phyloP scores from a whole-genome alignment of 37 sponge, comb jelly and placozoan genomes.

The Ianthella basta region DNA sequence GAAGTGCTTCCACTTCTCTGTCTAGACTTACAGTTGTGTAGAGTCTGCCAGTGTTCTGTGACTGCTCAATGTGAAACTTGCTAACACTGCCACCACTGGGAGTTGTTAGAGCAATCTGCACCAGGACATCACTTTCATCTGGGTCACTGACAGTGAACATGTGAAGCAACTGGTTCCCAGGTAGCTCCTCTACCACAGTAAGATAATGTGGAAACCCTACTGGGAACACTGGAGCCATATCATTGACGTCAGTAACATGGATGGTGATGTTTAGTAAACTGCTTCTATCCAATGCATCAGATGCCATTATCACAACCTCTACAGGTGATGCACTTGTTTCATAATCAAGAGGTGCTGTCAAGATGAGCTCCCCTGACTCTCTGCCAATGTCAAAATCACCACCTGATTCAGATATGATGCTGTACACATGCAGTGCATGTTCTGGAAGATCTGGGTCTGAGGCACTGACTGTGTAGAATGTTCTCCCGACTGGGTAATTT shows the following conservation, averaged over 20 bases:
- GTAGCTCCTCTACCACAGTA: not conserved
- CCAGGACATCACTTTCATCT: constrained; percentile 31
- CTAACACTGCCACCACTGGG: not conserved
- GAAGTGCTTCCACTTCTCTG: constrained; percentile 36
- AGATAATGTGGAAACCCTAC: not conserved
- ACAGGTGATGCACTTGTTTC: not conserved
- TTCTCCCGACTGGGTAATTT: not conserved
- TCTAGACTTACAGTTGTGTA: constrained; percentile 30
- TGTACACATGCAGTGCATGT: not conserved
- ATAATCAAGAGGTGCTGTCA: not conserved
- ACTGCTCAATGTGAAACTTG: constrained; percentile 12
- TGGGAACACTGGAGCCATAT: constrained; percentile 43
- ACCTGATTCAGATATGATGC: not conserved
- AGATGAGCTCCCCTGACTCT: not conserved
- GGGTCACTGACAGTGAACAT: constrained; percentile 43
- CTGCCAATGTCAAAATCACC: not conserved
- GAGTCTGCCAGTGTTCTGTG: not conserved
- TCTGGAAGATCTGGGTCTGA: not conserved
- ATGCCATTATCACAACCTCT: constrained; percentile 22
- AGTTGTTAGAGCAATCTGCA: constrained; percentile 12
- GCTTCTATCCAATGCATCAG: constrained; percentile 38
- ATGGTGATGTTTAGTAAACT: constrained; percentile 21
- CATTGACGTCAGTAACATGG: constrained; percentile 40
- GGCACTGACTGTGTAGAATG: constrained; percentile 18
- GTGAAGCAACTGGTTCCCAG: not conserved